These are phyloP conservation scores for Eutrigla gurnardus DNA, from an alignment of 2,797 vertebrate genomes.

Conservation along the genomic window DNA sequence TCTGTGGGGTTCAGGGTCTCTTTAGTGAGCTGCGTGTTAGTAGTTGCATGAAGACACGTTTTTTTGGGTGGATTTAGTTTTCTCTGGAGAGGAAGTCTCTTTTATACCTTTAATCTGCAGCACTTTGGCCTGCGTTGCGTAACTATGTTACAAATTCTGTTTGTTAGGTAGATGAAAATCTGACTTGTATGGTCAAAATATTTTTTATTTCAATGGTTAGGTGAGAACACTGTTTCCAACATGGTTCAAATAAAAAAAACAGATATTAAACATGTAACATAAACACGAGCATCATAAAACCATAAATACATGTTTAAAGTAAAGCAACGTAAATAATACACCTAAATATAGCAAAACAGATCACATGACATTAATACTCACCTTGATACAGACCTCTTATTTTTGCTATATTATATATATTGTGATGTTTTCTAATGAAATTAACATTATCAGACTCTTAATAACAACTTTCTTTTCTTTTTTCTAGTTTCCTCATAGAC, in stretches of 20 bases:
- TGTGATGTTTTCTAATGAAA: neutral
- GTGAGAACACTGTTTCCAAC: neutral
- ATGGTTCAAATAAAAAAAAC: neutral
- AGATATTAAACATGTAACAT: neutral
- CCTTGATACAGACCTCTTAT: neutral
- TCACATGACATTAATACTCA: neutral
- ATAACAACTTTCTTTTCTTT: neutral
- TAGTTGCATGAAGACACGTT: constrained; percentile 33
- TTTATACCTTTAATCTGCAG: constrained; percentile 5
- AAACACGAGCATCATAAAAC: neutral
- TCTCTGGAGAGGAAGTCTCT: constrained; percentile 6
- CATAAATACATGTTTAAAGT: neutral
- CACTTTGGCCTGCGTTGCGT: neutral
- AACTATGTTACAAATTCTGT: neutral
- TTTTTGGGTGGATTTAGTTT: constrained; percentile 9
- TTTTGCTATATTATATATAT: neutral
- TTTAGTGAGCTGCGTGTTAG: constrained; percentile 28
- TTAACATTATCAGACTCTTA: neutral
- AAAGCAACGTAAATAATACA: neutral
- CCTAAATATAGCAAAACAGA: neutral
- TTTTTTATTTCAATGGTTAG: neutral
- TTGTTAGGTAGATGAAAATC: neutral
- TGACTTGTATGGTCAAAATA: neutral
- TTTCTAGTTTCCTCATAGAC: neutral
- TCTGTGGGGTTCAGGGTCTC: constrained; percentile 45